Evolutionary conservation across 2,888 invertebrate genomes (phyloP).

Genomic region (Dione vanillae): DNA sequence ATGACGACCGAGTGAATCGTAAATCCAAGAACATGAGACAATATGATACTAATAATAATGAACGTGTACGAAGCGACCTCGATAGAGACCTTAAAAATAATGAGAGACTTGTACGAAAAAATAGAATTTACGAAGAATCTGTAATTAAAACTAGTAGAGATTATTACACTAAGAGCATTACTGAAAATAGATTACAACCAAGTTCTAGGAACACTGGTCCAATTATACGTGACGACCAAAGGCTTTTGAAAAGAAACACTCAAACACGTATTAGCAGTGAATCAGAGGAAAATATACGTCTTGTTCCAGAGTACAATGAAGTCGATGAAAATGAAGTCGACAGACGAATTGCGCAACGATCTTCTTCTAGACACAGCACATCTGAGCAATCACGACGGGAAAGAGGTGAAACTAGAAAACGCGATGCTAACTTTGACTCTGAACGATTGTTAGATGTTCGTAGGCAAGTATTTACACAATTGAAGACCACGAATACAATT

Average conservation of each 20-base stretch:
- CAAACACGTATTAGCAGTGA: not conserved
- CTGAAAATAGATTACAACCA: not conserved
- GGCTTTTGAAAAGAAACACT: not conserved
- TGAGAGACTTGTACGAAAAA: not conserved
- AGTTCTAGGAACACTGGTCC: not conserved
- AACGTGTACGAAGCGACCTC: not conserved
- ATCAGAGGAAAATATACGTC: not conserved
- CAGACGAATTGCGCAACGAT: not conserved
- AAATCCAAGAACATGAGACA: conserved; percentile 2
- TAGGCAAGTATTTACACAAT: conserved; percentile 11
- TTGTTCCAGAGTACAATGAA: not conserved
- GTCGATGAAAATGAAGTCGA: not conserved
- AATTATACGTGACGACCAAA: not conserved
- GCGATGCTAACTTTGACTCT: not conserved
- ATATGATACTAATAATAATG: not conserved
- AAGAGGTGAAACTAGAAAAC: conserved; percentile 2
- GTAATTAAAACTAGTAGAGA: not conserved
- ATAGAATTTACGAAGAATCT: not conserved
- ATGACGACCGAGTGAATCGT: conserved; percentile 3
- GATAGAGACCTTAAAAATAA: not conserved
- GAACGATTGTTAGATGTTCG: not conserved
- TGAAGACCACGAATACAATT: conserved; percentile 15
- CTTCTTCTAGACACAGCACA: not conserved
- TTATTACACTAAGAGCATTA: not conserved
- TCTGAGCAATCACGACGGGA: not conserved